phyloP scores from a whole-genome alignment of 2,888 invertebrate species.

The Steinernema hermaphroditum region DNA sequence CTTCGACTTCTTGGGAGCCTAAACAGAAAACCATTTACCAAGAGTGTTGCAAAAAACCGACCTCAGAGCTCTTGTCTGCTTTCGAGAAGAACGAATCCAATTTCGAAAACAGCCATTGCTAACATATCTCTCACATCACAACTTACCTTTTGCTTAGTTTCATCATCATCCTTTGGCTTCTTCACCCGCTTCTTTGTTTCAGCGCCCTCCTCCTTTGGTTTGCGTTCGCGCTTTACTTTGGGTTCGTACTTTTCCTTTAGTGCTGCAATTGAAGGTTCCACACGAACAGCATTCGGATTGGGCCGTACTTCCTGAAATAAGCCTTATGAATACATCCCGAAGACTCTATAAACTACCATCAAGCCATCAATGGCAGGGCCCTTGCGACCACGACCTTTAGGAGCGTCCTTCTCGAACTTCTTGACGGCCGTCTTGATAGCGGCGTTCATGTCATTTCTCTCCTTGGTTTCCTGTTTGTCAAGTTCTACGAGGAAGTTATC shows the following conservation, averaged over 20 bases:
- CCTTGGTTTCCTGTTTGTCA: conserved; percentile 48
- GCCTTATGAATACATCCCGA: too few species aligned
- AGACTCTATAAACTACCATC: too few species aligned
- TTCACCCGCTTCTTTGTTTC: background rate
- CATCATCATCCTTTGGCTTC: background rate
- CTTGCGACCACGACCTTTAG: conserved; percentile 38
- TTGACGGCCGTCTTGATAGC: conserved; percentile 72
- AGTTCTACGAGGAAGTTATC: conserved; percentile 69
- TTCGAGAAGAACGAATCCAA: background rate
- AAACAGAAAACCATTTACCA: too few species aligned
- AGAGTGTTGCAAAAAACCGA: background rate
- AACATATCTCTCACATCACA: background rate
- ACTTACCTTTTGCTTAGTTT: background rate
- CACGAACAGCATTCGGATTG: conserved; percentile 26
- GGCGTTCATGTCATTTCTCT: conserved; percentile 75
- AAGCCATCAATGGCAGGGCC: background rate
- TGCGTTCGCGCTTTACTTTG: conserved; percentile 47
- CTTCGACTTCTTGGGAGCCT: background rate
- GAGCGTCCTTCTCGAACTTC: conserved; percentile 46
- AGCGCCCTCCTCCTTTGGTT: conserved; percentile 33
- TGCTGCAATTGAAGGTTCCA: conserved; percentile 49
- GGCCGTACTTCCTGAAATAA: background rate
- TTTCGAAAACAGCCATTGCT: background rate
- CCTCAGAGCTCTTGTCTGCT: background rate
- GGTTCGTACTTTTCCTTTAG: conserved; percentile 51